Evolutionary conservation across 2,797 vertebrate species (phyloP).

Genomic region (Crossoptilon crossoptilon): DNA sequence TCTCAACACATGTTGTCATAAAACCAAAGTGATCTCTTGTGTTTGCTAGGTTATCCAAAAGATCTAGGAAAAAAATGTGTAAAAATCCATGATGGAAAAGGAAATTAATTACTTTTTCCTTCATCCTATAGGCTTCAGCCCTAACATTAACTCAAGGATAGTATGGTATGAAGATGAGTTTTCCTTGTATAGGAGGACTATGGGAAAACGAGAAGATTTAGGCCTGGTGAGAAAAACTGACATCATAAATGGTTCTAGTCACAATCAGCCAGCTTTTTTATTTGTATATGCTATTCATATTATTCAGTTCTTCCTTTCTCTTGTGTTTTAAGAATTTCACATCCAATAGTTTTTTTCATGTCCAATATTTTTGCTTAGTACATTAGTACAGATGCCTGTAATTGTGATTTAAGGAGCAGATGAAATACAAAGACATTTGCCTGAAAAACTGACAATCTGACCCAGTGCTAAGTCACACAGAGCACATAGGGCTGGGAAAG

Average conservation of each 20-base stretch:
- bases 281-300: fast-evolving
- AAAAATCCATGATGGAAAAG: neutral
- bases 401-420: neutral
- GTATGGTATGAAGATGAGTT: neutral
- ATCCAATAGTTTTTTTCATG: neutral
- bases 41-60: neutral
- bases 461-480: neutral
- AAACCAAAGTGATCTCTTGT: neutral
- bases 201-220: neutral
- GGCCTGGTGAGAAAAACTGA: neutral
- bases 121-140: neutral
- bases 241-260: neutral
- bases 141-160: neutral
- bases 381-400: neutral
- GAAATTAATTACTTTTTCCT: neutral
- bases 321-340: neutral
- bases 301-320: neutral
- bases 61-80: neutral
- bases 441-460: neutral
- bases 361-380: neutral
- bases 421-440: neutral
- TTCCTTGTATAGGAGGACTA: neutral
- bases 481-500: neutral
- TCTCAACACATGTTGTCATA: neutral
- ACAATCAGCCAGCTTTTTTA: neutral